A percentile compares a stretch with the other conserved stretches of the same genome.
phyloP scores from a whole-genome alignment of 2,797 vertebrate genomes.

The Sphaeramia orbicularis region DNA sequence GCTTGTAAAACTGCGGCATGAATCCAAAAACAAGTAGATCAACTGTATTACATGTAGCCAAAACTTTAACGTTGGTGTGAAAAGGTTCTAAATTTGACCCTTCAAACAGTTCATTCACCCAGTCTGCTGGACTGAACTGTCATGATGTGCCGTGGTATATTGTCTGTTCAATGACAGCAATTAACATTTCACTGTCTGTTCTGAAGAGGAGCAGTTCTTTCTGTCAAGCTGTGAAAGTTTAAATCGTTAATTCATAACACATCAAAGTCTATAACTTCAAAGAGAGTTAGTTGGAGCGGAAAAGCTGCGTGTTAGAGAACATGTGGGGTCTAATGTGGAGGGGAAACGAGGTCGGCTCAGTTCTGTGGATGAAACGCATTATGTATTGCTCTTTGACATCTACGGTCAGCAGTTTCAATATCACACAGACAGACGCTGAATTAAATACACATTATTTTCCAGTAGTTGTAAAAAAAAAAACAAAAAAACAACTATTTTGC shows the following conservation, averaged over 20 bases:
- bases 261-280: conserved; percentile 19
- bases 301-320: conserved; percentile 15
- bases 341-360: conserved; percentile 25
- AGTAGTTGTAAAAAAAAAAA: conserved; percentile 1
- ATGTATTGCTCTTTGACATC: not conserved
- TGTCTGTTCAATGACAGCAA: not conserved
- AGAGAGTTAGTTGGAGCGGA: conserved; percentile 20
- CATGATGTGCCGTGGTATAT: not conserved
- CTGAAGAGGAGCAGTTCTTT: not conserved
- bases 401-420: conserved; percentile 13
- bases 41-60: no score
- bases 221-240: not conserved
- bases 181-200: conserved; percentile 1
- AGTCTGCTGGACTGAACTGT: not conserved
- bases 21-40: no score
- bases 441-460: conserved; percentile 11
- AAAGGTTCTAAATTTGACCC: no score
- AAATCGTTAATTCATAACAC: conserved; percentile 43
- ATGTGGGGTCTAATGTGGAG: conserved; percentile 36
- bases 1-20: no score
- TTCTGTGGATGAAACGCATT: conserved; percentile 9
- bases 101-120: not conserved
- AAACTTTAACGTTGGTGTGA: no score
- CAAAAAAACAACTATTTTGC: not conserved
- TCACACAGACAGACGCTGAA: not conserved